Evolutionary conservation across 1,140 invertebrate species (phyloP).

Genomic region (Lasioglossum baleicum): DNA sequence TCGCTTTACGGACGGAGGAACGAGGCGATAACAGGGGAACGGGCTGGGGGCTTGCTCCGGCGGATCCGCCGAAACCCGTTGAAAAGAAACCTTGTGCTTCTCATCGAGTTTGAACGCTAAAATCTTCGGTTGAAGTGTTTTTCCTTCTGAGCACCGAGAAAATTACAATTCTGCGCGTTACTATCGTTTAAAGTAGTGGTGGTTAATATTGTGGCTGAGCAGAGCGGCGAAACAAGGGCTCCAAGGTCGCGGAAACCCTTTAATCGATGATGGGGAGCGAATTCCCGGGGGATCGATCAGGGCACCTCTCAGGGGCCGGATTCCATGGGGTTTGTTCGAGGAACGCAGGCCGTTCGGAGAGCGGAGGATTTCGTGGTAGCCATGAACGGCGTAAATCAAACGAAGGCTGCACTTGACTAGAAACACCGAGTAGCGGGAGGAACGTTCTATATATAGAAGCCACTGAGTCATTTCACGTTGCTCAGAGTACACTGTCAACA

Average conservation of each 20-base stretch:
- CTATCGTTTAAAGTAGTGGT: too few relatives aligned
- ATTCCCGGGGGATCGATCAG: neutral
- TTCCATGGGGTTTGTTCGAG: neutral
- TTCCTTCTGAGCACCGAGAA: too few relatives aligned
- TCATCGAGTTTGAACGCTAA: too few relatives aligned
- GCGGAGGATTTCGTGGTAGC: conserved; percentile 67
- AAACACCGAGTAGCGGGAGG: conserved; percentile 70
- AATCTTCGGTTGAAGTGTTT: too few relatives aligned
- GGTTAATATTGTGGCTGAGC: too few relatives aligned
- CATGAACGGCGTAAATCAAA: conserved; percentile 72
- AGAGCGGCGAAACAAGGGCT: neutral
- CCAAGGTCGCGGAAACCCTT: neutral
- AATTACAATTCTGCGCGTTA: too few relatives aligned
- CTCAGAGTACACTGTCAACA: conserved; percentile 67
- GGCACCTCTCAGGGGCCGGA: neutral
- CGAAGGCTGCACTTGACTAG: conserved; percentile 72
- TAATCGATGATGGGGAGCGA: neutral
- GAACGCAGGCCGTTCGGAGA: conserved; percentile 35
- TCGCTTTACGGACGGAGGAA: conserved; percentile 16
- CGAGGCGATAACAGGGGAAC: neutral
- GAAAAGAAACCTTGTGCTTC: too few relatives aligned
- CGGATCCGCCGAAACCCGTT: too few relatives aligned
- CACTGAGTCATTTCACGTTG: conserved; percentile 71
- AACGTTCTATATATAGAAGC: conserved; percentile 68
- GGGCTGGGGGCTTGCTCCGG: too few relatives aligned